A percentile compares a stretch with the other conserved stretches of the same genome.
Evolutionary conservation across 1,140 invertebrate genomes (phyloP).

Genomic region (Prorops nasuta): DNA sequence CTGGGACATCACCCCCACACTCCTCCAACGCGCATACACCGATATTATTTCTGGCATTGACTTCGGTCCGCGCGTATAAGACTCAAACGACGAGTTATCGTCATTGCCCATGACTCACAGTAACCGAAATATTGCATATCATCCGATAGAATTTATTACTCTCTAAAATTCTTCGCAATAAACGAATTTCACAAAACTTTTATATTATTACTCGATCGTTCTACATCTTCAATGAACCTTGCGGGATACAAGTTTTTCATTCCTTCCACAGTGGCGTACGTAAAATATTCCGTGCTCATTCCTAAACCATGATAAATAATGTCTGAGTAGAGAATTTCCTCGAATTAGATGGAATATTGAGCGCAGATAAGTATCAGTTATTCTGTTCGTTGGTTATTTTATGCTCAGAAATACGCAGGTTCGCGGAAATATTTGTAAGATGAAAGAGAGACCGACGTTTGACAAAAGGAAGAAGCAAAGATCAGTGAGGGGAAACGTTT

Average conservation of each 20-base stretch:
- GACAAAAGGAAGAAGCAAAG: neutral
- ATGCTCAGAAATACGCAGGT: neutral
- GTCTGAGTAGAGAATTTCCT: no score
- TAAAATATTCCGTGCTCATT: no score
- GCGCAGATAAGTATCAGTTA: no score
- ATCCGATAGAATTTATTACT: slow-evolving; percentile 30
- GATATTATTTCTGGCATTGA: slow-evolving; percentile 54
- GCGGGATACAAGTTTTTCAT: no score
- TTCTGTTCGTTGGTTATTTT: no score
- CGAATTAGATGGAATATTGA: no score
- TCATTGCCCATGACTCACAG: slow-evolving; percentile 44
- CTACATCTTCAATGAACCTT: no score
- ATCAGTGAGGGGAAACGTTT: slow-evolving; percentile 10
- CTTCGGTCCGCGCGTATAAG: slow-evolving; percentile 33
- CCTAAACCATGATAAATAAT: no score
- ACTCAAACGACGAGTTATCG: slow-evolving; percentile 29
- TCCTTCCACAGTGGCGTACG: no score
- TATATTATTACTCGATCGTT: no score
- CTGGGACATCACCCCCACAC: slow-evolving; percentile 32
- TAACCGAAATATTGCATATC: slow-evolving; percentile 40
- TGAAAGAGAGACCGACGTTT: slow-evolving; percentile 16
- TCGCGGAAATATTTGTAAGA: slow-evolving; percentile 23
- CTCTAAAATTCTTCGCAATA: no score
- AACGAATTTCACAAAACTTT: no score
- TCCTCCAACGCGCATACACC: slow-evolving; percentile 19